Percentiles rank a stretch among this genome's conserved stretches.
Conservation (phyloP, 2,888 invertebrate genomes). For the Sisyra nigra region DNA sequence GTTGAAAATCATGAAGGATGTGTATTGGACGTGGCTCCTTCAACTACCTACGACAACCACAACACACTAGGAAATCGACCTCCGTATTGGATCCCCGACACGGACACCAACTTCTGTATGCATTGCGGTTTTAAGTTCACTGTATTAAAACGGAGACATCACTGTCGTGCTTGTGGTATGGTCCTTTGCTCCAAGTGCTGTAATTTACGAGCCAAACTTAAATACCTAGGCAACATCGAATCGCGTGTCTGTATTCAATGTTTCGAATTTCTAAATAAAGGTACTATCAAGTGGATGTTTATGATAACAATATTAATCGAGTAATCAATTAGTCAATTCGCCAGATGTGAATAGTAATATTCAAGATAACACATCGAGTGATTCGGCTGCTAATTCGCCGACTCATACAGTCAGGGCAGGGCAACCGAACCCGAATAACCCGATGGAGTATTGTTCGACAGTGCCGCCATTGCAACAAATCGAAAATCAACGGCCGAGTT, state of each 20-base stretch:
- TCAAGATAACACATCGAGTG: slow-evolving; percentile 18
- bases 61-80: slow-evolving; percentile 49
- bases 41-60: slow-evolving; percentile 14
- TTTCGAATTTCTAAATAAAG: slow-evolving; percentile 36
- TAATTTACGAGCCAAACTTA: slow-evolving; percentile 48
- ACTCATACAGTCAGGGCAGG: slow-evolving; percentile 14
- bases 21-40: slow-evolving; percentile 21
- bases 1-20: slow-evolving; percentile 17
- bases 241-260: slow-evolving; percentile 65
- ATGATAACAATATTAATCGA: background rate
- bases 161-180: slow-evolving; percentile 75
- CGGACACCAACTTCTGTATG: slow-evolving; percentile 66
- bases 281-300: no score
- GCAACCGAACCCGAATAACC: slow-evolving; percentile 69
- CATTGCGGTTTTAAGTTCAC: slow-evolving; percentile 68
- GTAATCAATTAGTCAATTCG: slow-evolving; percentile 7
- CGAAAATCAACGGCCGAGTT: slow-evolving; percentile 31
- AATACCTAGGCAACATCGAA: slow-evolving; percentile 58
- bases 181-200: slow-evolving; percentile 69
- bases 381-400: slow-evolving; percentile 17
- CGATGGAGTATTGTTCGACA: slow-evolving; percentile 74
- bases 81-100: slow-evolving; percentile 78
- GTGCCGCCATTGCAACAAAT: slow-evolving; percentile 65
- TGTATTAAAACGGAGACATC: slow-evolving; percentile 67
- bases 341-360: slow-evolving; percentile 7